Percentiles rank a stretch among this genome's conserved stretches.
phyloP scores from a whole-genome alignment of 2,797 vertebrate genomes.

The Acipenser ruthenus region DNA sequence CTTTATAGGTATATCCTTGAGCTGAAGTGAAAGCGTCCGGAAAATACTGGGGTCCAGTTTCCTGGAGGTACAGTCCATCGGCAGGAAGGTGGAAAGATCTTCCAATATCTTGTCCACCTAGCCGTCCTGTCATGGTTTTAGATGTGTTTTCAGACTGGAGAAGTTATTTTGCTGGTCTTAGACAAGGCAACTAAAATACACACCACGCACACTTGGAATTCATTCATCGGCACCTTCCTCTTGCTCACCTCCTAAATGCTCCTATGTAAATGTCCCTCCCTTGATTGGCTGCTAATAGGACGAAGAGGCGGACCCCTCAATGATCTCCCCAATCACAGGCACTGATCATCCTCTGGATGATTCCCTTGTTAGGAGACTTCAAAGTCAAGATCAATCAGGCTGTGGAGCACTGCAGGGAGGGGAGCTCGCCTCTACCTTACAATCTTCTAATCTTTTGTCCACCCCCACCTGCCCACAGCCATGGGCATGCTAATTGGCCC shows the following conservation, averaged over 20 bases:
- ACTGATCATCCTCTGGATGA: background rate
- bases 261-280: background rate
- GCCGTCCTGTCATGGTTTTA: background rate
- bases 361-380: background rate
- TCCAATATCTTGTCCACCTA: background rate
- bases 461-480: background rate
- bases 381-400: conserved; percentile 5
- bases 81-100: conserved; percentile 2
- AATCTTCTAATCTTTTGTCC: background rate
- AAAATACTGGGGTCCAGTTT: background rate
- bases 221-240: background rate
- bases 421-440: background rate
- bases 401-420: background rate
- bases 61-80: conserved; percentile 11
- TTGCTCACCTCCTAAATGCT: background rate
- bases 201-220: background rate
- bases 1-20: conserved; percentile 12
- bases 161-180: too few species aligned
- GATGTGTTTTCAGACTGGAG: background rate
- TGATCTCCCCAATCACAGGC: conserved; percentile 30
- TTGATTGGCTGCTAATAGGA: background rate
- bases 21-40: conserved; percentile 3
- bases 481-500: background rate
- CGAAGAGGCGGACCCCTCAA: conserved; percentile 16
- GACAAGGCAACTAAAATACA: too few species aligned